Conservation (phyloP, 2,888 invertebrate species). For the Carabus problematicus region DNA sequence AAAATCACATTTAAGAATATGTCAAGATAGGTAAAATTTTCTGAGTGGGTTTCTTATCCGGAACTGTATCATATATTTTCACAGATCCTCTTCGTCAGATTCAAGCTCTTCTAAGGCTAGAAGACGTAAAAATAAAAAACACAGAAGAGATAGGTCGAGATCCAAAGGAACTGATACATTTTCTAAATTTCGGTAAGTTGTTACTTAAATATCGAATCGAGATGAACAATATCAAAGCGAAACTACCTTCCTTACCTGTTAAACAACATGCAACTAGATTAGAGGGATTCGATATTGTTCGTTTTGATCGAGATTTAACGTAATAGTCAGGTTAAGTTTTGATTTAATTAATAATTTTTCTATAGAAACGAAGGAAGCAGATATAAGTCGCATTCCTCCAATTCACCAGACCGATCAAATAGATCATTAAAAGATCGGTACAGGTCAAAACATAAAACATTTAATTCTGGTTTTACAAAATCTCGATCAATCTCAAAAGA, state of each 20-base stretch:
- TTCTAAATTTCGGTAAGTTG: slow-evolving; percentile 51
- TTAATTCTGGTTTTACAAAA: slow-evolving; percentile 44
- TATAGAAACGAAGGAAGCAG: slow-evolving; percentile 52
- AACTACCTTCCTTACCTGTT: neutral
- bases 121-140: slow-evolving; percentile 49
- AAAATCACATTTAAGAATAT: slow-evolving; percentile 55
- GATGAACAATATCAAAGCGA: neutral
- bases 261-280: slow-evolving; percentile 15
- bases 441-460: slow-evolving; percentile 44
- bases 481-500: slow-evolving; percentile 44
- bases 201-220: too few species aligned
- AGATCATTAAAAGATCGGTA: slow-evolving; percentile 48
- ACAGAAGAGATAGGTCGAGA: slow-evolving; percentile 50
- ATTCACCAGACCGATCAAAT: slow-evolving; percentile 29
- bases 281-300: too few species aligned
- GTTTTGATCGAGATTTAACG: too few species aligned
- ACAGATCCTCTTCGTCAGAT: slow-evolving; percentile 55
- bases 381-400: slow-evolving; percentile 47
- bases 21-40: slow-evolving; percentile 54
- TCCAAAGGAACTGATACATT: slow-evolving; percentile 52
- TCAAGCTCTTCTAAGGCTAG: slow-evolving; percentile 51
- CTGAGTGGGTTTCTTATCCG: neutral
- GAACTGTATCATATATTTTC: slow-evolving; percentile 22
- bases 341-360: slow-evolving; percentile 16
- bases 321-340: too few species aligned